A percentile compares a stretch with the other conserved stretches of the same genome.
phyloP scores from a whole-genome alignment of 2,888 invertebrate genomes.

The Siphonodentalium dalli region DNA sequence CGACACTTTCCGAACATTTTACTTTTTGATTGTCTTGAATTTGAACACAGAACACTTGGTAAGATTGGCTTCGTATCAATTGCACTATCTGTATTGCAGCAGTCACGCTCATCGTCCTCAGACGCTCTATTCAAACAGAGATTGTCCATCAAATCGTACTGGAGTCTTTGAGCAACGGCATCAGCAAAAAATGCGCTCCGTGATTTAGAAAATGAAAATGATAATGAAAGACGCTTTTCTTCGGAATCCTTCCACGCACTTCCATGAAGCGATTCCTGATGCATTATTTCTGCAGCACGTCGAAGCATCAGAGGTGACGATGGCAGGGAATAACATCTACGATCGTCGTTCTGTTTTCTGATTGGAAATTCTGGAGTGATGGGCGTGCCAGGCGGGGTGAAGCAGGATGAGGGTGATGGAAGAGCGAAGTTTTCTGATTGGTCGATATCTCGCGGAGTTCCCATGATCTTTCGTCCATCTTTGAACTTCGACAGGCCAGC shows the following conservation, averaged over 20 bases:
- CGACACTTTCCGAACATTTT: too few species aligned
- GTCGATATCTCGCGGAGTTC: conserved; percentile 35
- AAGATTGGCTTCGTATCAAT: background rate
- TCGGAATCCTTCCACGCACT: conserved; percentile 30
- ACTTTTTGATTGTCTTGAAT: too few species aligned
- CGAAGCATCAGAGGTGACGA: conserved; percentile 54
- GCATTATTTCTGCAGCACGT: conserved; percentile 51
- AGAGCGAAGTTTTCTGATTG: conserved; percentile 70
- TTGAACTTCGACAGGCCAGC: conserved; percentile 51
- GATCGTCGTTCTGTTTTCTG: conserved; percentile 12
- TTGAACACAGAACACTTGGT: too few species aligned
- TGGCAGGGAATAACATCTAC: conserved; percentile 58
- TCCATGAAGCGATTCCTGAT: conserved; percentile 53
- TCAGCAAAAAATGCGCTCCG: conserved; percentile 39
- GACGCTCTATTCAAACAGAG: conserved; percentile 29
- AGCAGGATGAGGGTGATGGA: conserved; percentile 71
- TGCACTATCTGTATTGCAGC: conserved; percentile 4
- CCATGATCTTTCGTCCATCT: conserved; percentile 55
- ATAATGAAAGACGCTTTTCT: conserved; percentile 31
- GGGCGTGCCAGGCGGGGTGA: conserved; percentile 57
- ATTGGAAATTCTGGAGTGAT: conserved; percentile 28
- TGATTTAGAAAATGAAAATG: conserved; percentile 32
- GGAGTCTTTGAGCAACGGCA: conserved; percentile 38
- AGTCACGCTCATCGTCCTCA: conserved; percentile 12
- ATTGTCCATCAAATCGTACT: conserved; percentile 37